phyloP scores from a whole-genome alignment of 2,113 vertebrate species.

The Actenoides hombroni region DNA sequence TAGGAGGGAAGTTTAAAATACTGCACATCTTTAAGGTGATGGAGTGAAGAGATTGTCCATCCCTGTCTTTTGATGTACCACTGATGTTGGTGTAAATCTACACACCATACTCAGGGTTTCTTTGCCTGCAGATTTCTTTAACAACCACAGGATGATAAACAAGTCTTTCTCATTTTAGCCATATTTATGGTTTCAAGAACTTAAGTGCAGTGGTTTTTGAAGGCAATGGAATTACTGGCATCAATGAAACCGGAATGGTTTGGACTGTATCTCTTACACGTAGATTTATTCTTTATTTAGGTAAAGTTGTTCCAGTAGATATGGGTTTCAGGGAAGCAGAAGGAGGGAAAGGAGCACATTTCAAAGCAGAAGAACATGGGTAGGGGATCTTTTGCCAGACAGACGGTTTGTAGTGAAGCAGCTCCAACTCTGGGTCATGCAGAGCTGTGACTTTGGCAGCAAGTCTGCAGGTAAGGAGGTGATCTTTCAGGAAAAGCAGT shows the following conservation, averaged over 20 bases:
- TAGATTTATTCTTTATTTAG: neutral
- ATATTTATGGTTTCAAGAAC: neutral
- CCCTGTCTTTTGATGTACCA: neutral
- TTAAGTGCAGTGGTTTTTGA: neutral
- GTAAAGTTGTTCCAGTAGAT: neutral
- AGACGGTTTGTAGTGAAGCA: neutral
- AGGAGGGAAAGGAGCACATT: neutral
- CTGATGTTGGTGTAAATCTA: neutral
- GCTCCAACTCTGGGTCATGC: neutral
- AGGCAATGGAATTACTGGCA: neutral
- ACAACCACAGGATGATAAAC: neutral
- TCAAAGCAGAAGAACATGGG: neutral
- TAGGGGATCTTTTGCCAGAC: neutral
- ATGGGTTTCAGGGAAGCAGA: neutral
- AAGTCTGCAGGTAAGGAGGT: neutral
- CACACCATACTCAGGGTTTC: neutral
- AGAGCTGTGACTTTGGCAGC: neutral
- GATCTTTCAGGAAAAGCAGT: neutral
- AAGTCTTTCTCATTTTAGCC: neutral
- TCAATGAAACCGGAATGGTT: neutral
- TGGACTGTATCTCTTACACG: neutral
- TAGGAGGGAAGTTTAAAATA: neutral
- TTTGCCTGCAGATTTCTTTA: neutral
- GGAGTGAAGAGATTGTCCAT: neutral
- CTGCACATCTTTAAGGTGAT: neutral